phyloP scores from a whole-genome alignment of 2,888 invertebrate genomes.

The Himalopsyche tibetana region DNA sequence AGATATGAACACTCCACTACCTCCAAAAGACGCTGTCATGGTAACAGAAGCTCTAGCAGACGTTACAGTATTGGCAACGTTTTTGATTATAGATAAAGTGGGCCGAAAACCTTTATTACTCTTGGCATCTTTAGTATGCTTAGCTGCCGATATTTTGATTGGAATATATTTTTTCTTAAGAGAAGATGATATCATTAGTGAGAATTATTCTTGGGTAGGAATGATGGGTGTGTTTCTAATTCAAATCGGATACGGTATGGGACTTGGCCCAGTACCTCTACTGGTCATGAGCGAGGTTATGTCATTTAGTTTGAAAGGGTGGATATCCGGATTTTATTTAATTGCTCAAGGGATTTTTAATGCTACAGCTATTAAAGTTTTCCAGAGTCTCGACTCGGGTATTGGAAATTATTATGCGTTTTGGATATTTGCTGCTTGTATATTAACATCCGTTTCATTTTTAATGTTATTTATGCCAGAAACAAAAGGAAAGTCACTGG shows the following conservation, averaged over 20 bases:
- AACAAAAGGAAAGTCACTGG: conserved; percentile 61
- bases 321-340: conserved; percentile 62
- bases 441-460: conserved; percentile 54
- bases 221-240: conserved; percentile 59
- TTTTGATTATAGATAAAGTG: conserved; percentile 70
- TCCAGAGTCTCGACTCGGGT: conserved; percentile 57
- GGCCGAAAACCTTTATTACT: conserved; percentile 72
- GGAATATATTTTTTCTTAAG: conserved; percentile 71
- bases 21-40: conserved; percentile 71
- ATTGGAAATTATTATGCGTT: conserved; percentile 55
- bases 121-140: conserved; percentile 70
- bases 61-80: conserved; percentile 67
- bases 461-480: conserved; percentile 63
- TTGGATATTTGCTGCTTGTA: conserved; percentile 59
- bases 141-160: conserved; percentile 69
- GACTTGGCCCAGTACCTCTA: conserved; percentile 58
- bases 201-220: conserved; percentile 59
- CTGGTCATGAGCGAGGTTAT: conserved; percentile 63
- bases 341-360: conserved; percentile 62
- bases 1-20: conserved; percentile 69
- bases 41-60: conserved; percentile 71
- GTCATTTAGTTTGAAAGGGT: conserved; percentile 62
- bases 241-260: conserved; percentile 62
- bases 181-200: conserved; percentile 62
- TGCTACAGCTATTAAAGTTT: conserved; percentile 60